Conservation (phyloP, 2,113 vertebrate species). For the Micronycteris hirsuta region DNA sequence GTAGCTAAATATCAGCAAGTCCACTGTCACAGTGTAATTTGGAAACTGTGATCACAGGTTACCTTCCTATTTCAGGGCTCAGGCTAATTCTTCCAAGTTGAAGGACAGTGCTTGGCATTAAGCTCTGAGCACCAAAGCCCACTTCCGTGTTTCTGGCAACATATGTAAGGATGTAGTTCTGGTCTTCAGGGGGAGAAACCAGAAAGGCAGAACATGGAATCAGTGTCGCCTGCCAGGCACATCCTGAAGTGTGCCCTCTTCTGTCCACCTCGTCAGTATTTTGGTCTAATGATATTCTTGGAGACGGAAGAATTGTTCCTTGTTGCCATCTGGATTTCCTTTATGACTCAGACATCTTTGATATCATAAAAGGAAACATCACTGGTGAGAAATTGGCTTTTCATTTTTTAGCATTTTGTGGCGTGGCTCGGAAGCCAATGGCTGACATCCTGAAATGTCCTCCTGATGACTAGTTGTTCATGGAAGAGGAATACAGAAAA, state of each 20-base stretch:
- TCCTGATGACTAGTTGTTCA: neutral
- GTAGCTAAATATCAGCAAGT: neutral
- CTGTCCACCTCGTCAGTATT: neutral
- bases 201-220: neutral
- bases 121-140: neutral
- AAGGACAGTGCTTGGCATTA: neutral
- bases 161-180: neutral
- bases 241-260: neutral
- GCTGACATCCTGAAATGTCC: neutral
- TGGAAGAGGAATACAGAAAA: neutral
- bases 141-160: neutral
- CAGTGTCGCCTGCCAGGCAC: neutral
- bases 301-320: neutral
- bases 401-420: neutral
- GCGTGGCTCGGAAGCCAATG: neutral
- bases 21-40: neutral
- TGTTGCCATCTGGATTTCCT: neutral
- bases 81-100: neutral
- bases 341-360: neutral
- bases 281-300: neutral
- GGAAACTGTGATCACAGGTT: neutral
- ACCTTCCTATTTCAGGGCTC: neutral
- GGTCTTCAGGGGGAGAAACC: neutral
- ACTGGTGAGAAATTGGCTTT: neutral
- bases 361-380: neutral